phyloP scores from a whole-genome alignment of 1,140 invertebrate genomes.

The Centruroides sculpturatus region DNA sequence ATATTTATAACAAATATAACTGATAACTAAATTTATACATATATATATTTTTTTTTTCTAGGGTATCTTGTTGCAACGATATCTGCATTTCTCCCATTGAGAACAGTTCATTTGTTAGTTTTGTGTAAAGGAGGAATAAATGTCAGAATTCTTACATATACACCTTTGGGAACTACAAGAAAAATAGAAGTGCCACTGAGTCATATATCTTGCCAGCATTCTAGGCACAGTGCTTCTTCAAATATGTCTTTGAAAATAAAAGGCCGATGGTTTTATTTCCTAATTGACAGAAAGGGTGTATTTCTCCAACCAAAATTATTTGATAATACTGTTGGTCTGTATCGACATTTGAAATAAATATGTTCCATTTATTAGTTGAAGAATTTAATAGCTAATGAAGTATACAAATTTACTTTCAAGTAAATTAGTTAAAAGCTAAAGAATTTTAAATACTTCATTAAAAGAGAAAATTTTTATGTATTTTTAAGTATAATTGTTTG shows the following conservation, averaged over 20 bases:
- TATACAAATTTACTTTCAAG: too few species aligned
- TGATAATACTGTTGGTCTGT: neutral
- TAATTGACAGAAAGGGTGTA: neutral
- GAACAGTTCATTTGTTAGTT: neutral
- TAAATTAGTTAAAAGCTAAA: too few species aligned
- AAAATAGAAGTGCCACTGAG: neutral
- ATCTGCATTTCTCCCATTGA: neutral
- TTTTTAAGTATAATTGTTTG: too few species aligned
- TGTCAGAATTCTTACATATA: neutral
- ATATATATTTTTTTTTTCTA: too few species aligned
- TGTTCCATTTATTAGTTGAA: too few species aligned
- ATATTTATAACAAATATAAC: too few species aligned
- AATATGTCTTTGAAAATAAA: neutral
- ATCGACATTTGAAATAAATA: too few species aligned
- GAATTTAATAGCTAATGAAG: too few species aligned
- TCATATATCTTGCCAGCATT: neutral
- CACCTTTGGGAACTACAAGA: neutral
- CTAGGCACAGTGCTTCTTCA: neutral
- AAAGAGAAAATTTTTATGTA: too few species aligned
- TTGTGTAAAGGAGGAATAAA: neutral
- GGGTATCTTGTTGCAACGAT: too few species aligned
- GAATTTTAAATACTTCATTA: too few species aligned
- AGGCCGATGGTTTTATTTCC: neutral
- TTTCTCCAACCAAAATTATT: neutral
- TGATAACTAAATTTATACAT: too few species aligned